A percentile compares a stretch with the other conserved stretches of the same genome.
phyloP scores from a whole-genome alignment of 2,113 vertebrate species.

The Naja naja region DNA sequence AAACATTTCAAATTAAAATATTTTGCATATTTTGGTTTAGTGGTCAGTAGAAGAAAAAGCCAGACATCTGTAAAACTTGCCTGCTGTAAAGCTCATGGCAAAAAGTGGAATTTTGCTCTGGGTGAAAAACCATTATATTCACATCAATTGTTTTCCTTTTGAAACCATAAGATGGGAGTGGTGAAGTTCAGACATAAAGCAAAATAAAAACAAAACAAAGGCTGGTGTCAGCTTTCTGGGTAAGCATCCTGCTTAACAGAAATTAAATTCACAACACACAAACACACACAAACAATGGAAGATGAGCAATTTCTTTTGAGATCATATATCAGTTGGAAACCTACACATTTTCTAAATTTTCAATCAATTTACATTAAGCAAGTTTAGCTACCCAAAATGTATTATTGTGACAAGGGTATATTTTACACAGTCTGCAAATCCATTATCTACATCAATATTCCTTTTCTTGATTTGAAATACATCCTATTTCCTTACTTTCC shows the following conservation, averaged over 20 bases:
- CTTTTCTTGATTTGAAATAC: not conserved
- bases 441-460: not conserved
- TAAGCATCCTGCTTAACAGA: not conserved
- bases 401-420: not conserved
- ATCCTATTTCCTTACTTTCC: not conserved
- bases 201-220: not conserved
- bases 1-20: not conserved
- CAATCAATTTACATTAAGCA: not conserved
- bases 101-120: not conserved
- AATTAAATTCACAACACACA: not conserved
- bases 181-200: not conserved
- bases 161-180: not conserved
- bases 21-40: not conserved
- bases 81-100: not conserved
- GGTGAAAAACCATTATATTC: not conserved
- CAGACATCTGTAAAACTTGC: not conserved
- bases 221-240: not conserved
- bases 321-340: not conserved
- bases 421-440: not conserved
- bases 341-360: not conserved
- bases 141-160: not conserved
- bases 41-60: not conserved
- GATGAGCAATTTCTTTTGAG: not conserved
- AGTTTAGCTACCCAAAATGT: not conserved
- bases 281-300: not conserved